These are phyloP conservation scores for Hesperia comma DNA, from an alignment of 2,888 invertebrate species.

Conservation along the genomic window DNA sequence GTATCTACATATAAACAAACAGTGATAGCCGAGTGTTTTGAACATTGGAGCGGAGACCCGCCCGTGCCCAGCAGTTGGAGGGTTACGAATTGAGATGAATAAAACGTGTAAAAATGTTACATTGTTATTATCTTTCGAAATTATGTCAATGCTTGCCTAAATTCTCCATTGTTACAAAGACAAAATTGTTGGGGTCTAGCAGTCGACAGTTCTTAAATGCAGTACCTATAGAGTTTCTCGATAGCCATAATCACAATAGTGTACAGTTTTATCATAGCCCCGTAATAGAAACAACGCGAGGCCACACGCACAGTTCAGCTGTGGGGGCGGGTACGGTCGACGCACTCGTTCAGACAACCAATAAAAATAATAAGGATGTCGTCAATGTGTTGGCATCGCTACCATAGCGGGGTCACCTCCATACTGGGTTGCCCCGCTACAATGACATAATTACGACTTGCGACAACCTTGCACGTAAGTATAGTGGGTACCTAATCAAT, in stretches of 20 bases:
- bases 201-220: not conserved
- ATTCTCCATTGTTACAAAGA: not conserved
- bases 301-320: conserved; percentile 73
- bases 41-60: no score
- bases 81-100: no score
- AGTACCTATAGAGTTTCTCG: not conserved
- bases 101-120: no score
- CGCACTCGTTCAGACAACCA: conserved; percentile 75
- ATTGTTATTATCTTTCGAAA: no score
- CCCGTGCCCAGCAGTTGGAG: no score
- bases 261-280: conserved; percentile 41
- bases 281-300: conserved; percentile 63
- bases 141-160: no score
- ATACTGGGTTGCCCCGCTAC: conserved; percentile 54
- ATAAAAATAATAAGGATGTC: conserved; percentile 84
- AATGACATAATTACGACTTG: conserved; percentile 35
- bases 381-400: conserved; percentile 80
- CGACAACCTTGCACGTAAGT: conserved; percentile 34
- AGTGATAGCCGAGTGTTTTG: no score
- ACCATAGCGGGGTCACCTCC: conserved; percentile 73
- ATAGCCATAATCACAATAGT: conserved; percentile 12
- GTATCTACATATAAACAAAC: no score
- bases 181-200: not conserved
- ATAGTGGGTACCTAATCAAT: conserved; percentile 3
- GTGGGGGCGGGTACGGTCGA: conserved; percentile 75